Base-by-base conservation (phyloP, 2,888 invertebrate genomes). In the Heliconius cydno region DNA sequence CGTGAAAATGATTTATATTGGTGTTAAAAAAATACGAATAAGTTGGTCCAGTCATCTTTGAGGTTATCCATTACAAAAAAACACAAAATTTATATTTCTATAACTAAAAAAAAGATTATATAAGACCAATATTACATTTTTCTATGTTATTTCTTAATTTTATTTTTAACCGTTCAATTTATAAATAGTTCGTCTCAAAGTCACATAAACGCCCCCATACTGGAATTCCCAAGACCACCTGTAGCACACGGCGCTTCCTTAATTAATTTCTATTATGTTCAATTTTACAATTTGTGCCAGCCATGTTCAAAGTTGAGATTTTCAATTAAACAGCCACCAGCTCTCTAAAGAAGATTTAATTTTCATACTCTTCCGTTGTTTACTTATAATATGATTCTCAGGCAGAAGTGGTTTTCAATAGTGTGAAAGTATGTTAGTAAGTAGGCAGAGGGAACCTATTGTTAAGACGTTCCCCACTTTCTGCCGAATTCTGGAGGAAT, bases 201-300 rank as follows among this genome's bases (percentile, higher is more conserved):
- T 38, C 73, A 34, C 66, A 41, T 74, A 74, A 57, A n/a, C 68
- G 66, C 65, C 28, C 38, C 28, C 28, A 78, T 74, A 81, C 77
- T 80, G 71, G 76, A 80, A 79, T 80, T 74, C 76, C 76, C 41
- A 41, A 38, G 46, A 34, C 68, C 19, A 65, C 74, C 52, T 73
- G 74, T 63, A 71, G 65, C 76, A 78, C 74, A 71, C 76, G 41
- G 57, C 57, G 74, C 73, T 76, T 70, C 78, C 76, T 80, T 81
- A 81, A 81, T 80, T 80, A 81, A 78, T 81, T 81, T 80, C 78
- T 71, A 76, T 80, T 76, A 73, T 65, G 77, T 66, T 73, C 74
- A 78, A 75, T 81, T 81, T 81, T 77, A 78, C 80, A 81, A 73
- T 76, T 79, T 80, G 67, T 79, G 72, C 72, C 57, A 77, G 76